phyloP scores from a whole-genome alignment of 2,113 vertebrate genomes.

The Eclectus roratus region DNA sequence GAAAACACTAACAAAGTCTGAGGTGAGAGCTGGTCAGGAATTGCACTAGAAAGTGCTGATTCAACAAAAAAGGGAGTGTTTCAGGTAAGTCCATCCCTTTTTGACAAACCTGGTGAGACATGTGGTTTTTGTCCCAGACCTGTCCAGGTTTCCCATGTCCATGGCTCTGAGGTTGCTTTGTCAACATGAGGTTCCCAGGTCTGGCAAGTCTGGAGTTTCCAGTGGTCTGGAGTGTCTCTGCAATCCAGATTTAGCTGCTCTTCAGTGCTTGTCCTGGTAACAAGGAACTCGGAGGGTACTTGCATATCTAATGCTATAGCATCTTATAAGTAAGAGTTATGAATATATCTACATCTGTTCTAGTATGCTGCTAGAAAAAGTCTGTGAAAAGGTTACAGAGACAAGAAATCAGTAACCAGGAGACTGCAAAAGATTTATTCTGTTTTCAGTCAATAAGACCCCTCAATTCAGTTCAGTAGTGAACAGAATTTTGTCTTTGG shows the following conservation, averaged over 20 bases:
- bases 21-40: not conserved
- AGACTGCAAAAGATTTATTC: not conserved
- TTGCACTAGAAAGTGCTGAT: not conserved
- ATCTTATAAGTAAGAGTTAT: not conserved
- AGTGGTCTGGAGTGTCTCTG: not conserved
- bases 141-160: not conserved
- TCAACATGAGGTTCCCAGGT: not conserved
- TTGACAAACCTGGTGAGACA: not conserved
- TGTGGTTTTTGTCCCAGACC: not conserved
- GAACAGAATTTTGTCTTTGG: not conserved
- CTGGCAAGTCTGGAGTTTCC: not conserved
- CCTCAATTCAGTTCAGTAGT: not conserved
- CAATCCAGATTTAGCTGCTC: not conserved
- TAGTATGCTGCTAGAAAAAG: not conserved
- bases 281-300: not conserved
- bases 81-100: not conserved
- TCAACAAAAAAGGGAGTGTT: not conserved
- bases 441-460: not conserved
- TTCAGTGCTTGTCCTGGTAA: not conserved
- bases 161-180: not conserved
- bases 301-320: not conserved
- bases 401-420: not conserved
- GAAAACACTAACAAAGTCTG: not conserved
- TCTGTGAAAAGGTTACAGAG: not conserved
- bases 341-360: not conserved